Conservation (phyloP, 2,113 vertebrate species). For the Apistogramma diplotaenia region DNA sequence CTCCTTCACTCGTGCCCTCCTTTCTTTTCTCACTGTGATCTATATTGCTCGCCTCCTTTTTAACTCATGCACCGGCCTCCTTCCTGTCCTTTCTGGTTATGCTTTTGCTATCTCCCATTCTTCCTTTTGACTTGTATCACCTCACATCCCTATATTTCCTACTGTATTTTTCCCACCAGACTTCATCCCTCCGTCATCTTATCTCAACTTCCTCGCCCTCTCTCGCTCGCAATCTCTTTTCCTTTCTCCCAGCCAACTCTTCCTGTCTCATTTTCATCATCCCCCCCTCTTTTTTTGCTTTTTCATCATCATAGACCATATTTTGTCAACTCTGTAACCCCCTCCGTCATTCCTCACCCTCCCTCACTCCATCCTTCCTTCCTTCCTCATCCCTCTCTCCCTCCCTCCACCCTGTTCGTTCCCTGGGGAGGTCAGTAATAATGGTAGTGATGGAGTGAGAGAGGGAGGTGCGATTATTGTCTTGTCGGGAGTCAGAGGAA, state of each 20-base stretch:
- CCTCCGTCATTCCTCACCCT: conserved; percentile 55
- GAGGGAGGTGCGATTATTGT: conserved; percentile 95
- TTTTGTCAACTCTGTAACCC: conserved; percentile 66
- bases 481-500: conserved; percentile 97
- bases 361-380: conserved; percentile 44
- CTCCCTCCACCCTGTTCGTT: conserved; percentile 67
- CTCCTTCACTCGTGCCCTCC: conserved; percentile 45
- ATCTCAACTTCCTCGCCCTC: conserved; percentile 28
- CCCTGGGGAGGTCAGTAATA: conserved; percentile 84
- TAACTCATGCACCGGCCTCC: conserved; percentile 5
- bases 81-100: conserved; percentile 30
- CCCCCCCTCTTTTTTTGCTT: conserved; percentile 52
- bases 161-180: conserved; percentile 31
- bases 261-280: conserved; percentile 55
- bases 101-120: conserved; percentile 37
- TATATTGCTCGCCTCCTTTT: conserved; percentile 25
- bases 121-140: conserved; percentile 34
- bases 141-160: conserved; percentile 33
- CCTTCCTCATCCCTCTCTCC: conserved; percentile 63
- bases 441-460: conserved; percentile 88
- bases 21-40: conserved; percentile 37
- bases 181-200: conserved; percentile 53
- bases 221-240: conserved; percentile 36
- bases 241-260: conserved; percentile 27
- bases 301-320: conserved; percentile 66